phyloP scores from a whole-genome alignment of 2,113 vertebrate species.

The Nicator chloris region DNA sequence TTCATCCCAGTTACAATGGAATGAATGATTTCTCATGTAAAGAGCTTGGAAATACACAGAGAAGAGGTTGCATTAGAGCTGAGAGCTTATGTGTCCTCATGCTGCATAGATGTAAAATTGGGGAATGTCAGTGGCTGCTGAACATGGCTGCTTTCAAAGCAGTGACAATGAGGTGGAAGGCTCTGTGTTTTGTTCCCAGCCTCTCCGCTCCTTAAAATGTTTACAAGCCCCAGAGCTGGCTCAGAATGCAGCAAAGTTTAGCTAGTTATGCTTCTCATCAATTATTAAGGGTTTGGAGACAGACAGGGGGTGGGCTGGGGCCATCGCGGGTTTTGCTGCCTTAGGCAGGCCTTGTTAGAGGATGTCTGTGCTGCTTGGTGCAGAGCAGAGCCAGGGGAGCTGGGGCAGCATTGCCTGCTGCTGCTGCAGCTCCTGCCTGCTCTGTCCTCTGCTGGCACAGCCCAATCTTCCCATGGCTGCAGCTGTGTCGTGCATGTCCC shows the following conservation, averaged over 20 bases:
- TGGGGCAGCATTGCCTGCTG: not conserved
- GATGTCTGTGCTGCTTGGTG: not conserved
- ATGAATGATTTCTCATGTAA: not conserved
- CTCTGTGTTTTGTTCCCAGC: not conserved
- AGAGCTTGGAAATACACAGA: not conserved
- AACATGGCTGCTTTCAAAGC: not conserved
- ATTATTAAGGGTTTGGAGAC: not conserved
- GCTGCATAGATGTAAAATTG: not conserved
- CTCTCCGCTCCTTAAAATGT: not conserved
- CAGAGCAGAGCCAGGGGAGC: not conserved
- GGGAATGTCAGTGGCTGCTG: not conserved
- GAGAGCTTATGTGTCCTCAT: not conserved
- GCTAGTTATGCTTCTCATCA: conserved; percentile 24
- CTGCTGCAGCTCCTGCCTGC: not conserved
- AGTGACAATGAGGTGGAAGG: not conserved
- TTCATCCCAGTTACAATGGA: not conserved
- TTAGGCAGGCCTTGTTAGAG: not conserved
- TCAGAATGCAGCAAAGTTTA: not conserved
- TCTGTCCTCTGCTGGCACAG: not conserved
- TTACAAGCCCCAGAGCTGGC: conserved; percentile 2
- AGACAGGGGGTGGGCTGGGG: not conserved
- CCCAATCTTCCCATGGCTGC: accelerated
- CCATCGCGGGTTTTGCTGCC: not conserved
- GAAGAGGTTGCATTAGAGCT: not conserved
- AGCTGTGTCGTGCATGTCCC: not conserved